Conservation (phyloP, 2,113 vertebrate species). For the Jacana jacana region DNA sequence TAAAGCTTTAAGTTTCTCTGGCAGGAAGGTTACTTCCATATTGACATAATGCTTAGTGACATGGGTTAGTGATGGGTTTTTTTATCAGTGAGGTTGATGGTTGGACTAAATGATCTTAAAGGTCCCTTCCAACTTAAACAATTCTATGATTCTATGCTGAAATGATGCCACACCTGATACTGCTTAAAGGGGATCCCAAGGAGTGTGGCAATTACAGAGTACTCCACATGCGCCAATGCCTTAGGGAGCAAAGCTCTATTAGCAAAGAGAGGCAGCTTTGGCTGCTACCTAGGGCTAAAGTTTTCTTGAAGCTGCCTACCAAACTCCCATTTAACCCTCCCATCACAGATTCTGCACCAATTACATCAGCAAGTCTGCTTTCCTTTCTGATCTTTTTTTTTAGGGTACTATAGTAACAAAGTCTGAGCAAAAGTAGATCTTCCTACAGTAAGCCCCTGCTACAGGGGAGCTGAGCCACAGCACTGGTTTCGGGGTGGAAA, state of each 20-base stretch:
- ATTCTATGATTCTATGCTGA: neutral
- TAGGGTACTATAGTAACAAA: neutral
- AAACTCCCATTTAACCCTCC: neutral
- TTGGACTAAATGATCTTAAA: too few relatives aligned
- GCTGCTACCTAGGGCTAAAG: neutral
- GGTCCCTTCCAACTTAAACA: too few relatives aligned
- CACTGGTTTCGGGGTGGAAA: fast-evolving
- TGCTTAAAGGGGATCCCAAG: neutral
- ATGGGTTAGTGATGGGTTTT: too few relatives aligned
- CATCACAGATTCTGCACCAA: neutral
- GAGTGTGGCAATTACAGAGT: neutral
- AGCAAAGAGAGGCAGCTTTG: neutral
- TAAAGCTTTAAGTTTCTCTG: neutral
- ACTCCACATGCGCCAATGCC: neutral
- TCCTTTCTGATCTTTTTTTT: neutral
- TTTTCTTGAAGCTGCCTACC: neutral
- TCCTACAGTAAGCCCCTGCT: neutral
- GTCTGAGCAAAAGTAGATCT: neutral
- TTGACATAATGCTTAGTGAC: neutral
- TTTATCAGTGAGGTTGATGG: too few relatives aligned
- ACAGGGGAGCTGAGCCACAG: neutral
- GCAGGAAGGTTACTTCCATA: neutral
- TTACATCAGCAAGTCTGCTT: neutral
- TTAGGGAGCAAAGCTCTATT: neutral
- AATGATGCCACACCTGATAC: neutral